These are phyloP conservation scores for Lissocephala sabroskyi DNA, from an alignment of 2,888 invertebrate species.

Conservation along the genomic window DNA sequence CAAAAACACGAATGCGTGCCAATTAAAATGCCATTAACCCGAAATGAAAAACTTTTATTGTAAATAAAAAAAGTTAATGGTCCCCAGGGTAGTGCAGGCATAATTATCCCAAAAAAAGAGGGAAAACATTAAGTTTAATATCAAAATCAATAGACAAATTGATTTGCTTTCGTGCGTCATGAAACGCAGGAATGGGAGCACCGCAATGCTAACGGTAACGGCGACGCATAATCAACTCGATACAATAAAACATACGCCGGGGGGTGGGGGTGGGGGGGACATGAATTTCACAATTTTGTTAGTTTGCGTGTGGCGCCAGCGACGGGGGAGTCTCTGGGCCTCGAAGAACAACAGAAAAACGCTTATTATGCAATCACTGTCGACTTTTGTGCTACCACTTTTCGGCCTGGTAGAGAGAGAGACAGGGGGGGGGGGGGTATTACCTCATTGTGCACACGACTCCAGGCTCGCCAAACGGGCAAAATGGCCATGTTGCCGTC, in stretches of 20 bases:
- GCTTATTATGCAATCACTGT: slow-evolving; percentile 64
- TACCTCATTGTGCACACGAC: slow-evolving; percentile 79
- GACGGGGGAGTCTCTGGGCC: no score
- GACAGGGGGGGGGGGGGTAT: slow-evolving; percentile 33
- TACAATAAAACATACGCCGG: slow-evolving; percentile 4
- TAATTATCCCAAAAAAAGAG: slow-evolving; percentile 7
- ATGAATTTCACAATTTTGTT: slow-evolving; percentile 46
- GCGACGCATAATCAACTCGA: slow-evolving; percentile 28
- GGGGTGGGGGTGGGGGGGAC: slow-evolving; percentile 15
- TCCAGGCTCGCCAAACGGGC: slow-evolving; percentile 88
- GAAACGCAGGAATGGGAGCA: slow-evolving; percentile 7
- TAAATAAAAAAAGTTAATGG: background rate
- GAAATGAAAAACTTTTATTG: background rate
- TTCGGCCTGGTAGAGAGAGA: slow-evolving; percentile 18
- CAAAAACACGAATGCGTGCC: background rate
- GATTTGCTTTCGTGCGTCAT: slow-evolving; percentile 34
- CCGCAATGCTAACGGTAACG: slow-evolving; percentile 4
- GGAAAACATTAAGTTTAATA: slow-evolving; percentile 37
- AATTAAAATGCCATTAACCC: slow-evolving; percentile 23
- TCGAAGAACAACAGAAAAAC: slow-evolving; percentile 23
- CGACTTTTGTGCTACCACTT: slow-evolving; percentile 32
- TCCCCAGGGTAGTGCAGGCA: background rate
- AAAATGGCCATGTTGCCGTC: slow-evolving; percentile 80
- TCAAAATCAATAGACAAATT: slow-evolving; percentile 48
- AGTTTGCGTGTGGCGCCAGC: slow-evolving; percentile 61